A percentile compares a stretch with the other conserved stretches of the same genome.
Conservation (phyloP, 2,888 invertebrate genomes). For the Cheilosia vernalis region DNA sequence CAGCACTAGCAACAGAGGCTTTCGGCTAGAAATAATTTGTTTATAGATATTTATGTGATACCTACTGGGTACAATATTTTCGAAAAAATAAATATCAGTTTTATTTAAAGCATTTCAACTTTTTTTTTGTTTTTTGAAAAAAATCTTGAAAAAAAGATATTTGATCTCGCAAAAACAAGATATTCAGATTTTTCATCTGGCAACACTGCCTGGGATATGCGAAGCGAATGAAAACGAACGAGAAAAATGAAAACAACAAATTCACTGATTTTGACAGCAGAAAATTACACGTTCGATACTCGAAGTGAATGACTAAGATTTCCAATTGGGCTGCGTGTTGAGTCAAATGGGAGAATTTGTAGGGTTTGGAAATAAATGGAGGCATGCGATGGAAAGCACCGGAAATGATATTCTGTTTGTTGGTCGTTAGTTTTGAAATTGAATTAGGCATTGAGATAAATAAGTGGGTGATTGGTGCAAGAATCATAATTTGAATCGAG, state of each 20-base stretch:
- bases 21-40: too few relatives aligned
- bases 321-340: neutral
- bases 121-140: too few relatives aligned
- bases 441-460: neutral
- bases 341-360: constrained; percentile 27
- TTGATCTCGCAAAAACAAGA: too few relatives aligned
- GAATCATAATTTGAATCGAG: neutral
- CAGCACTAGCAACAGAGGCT: too few relatives aligned
- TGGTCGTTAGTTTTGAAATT: constrained; percentile 2
- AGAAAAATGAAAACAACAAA: constrained; percentile 51
- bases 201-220: too few relatives aligned
- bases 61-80: too few relatives aligned
- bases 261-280: constrained; percentile 39
- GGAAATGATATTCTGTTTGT: neutral
- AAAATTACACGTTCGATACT: constrained; percentile 48
- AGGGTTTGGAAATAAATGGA: neutral
- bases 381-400: constrained; percentile 4
- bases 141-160: too few relatives aligned
- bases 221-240: constrained; percentile 1
- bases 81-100: too few relatives aligned
- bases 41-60: too few relatives aligned
- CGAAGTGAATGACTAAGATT: constrained; percentile 50
- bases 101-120: too few relatives aligned
- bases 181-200: too few relatives aligned
- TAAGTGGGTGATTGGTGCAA: neutral